Base-by-base conservation (phyloP, 2,797 vertebrate genomes). In the Hoplostethus mediterraneus region DNA sequence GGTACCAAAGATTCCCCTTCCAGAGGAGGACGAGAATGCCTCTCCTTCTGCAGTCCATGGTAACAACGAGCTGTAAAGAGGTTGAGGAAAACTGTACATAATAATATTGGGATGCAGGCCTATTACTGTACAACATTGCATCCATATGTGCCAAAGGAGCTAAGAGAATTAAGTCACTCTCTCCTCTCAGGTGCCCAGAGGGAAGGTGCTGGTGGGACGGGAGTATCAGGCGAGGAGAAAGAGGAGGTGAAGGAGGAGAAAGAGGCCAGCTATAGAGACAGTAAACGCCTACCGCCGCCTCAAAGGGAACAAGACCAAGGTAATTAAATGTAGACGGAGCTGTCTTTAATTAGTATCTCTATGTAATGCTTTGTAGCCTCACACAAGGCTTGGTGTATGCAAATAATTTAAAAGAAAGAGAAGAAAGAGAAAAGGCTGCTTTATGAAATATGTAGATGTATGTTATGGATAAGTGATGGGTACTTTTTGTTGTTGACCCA, bases 1-100 rank as follows among this genome's bases (percentile, higher is more conserved):
- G 5, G 77, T 86, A 11, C 79, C 83, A 21, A 80, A 86, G 30
- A 73, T 87, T 12, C 45, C 56, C 16, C 55, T 84, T 28, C 68
- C 72, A 11, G 69, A 77, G 11, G 44, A 75, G 7, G 67, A 14
- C 6, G 67, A 70, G 30, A n/a, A 21, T 7, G 66, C 4, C 36
- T 25, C 72, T 55, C 56, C 42, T 33, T 21, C 83, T 63, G 63
- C 53, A 60, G 57, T 38, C 11, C 71, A 69, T 4, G 89, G 91
- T 92, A 83, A 77, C 8, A 6, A 31, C 9, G 1, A 53, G 13
- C 9, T 47, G 5, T 17, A 36, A 31, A 14, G 44, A 14, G 10
- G 45, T 7, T 31, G 0, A 28, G 16, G 33, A 54, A n/a, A 14
- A 44, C n/a, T 53, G 30, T 7, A 56, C 5, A 8, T 8, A 40